phyloP scores from a whole-genome alignment of 2,797 vertebrate species.

The Sebastes iracundus region DNA sequence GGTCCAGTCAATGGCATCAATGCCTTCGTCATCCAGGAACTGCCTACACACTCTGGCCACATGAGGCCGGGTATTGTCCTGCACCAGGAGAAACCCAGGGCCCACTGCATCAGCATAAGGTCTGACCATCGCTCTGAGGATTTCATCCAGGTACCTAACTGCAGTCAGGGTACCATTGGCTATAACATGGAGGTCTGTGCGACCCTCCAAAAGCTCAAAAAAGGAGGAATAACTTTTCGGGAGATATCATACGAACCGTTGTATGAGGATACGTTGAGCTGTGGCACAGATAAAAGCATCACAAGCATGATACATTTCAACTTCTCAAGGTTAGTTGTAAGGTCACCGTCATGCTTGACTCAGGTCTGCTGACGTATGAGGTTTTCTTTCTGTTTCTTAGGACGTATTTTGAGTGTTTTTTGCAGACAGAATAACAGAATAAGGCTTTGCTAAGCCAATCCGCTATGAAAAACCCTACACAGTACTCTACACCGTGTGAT shows the following conservation, averaged over 20 bases:
- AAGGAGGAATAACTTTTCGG: not conserved
- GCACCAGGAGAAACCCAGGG: rapidly evolving
- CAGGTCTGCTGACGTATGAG: conserved; percentile 4
- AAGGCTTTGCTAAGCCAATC: not conserved
- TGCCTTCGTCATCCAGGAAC: too few species aligned
- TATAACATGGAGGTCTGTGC: too few species aligned
- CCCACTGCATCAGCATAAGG: too few species aligned
- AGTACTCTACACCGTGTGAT: not conserved
- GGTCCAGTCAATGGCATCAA: too few species aligned
- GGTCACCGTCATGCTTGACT: not conserved
- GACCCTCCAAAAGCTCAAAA: not conserved
- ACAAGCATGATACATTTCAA: not conserved
- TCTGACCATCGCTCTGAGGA: too few species aligned
- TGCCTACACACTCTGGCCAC: too few species aligned
- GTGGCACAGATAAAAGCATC: not conserved
- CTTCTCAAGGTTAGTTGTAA: not conserved
- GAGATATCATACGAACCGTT: not conserved
- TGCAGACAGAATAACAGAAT: conserved; percentile 20
- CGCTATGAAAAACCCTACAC: not conserved
- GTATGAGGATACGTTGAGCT: not conserved
- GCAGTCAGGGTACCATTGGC: too few species aligned
- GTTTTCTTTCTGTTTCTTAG: conserved; percentile 7
- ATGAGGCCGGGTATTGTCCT: too few species aligned
- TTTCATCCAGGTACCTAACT: too few species aligned
- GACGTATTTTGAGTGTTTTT: conserved; percentile 26